A percentile compares a stretch with the other conserved stretches of the same genome.
Evolutionary conservation across 2,888 invertebrate species (phyloP).

Genomic region (Chymomyza caudatula): DNA sequence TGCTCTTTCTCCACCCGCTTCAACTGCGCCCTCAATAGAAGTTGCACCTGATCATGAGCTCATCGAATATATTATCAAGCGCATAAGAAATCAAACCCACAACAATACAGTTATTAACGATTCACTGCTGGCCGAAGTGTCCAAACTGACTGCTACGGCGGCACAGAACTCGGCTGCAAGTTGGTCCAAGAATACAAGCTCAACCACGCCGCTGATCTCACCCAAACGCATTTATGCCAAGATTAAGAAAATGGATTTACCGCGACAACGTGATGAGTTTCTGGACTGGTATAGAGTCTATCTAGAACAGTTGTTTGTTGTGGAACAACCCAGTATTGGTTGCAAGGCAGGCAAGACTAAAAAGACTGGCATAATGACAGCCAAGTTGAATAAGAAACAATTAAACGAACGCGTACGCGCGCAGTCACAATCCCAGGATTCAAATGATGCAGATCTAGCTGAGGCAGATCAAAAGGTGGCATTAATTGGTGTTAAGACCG

Average conservation of each 20-base stretch:
- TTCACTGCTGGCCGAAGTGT: slow-evolving; percentile 72
- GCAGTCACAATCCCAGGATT: slow-evolving; percentile 50
- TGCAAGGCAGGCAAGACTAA: neutral
- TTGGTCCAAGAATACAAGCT: slow-evolving; percentile 33
- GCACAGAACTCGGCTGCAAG: slow-evolving; percentile 68
- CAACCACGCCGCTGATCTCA: slow-evolving; percentile 62
- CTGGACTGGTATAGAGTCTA: slow-evolving; percentile 74
- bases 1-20: slow-evolving; percentile 20
- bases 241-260: slow-evolving; percentile 72
- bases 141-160: slow-evolving; percentile 74
- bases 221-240: slow-evolving; percentile 76
- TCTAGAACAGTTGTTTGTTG: slow-evolving; percentile 68
- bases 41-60: slow-evolving; percentile 72
- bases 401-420: slow-evolving; percentile 49
- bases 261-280: slow-evolving; percentile 74
- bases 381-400: slow-evolving; percentile 24
- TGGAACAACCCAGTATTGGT: slow-evolving; percentile 41
- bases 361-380: neutral
- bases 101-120: slow-evolving; percentile 73
- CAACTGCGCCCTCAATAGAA: slow-evolving; percentile 35
- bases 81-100: slow-evolving; percentile 75
- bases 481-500: slow-evolving; percentile 9
- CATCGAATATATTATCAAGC: slow-evolving; percentile 74
- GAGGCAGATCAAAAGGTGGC: slow-evolving; percentile 86
- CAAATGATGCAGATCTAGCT: slow-evolving; percentile 84